Evolutionary conservation across 2,888 invertebrate species (phyloP), one percentile per base, ranked within the genome.

Genomic region (Thecocarcelia acutangulata): DNA sequence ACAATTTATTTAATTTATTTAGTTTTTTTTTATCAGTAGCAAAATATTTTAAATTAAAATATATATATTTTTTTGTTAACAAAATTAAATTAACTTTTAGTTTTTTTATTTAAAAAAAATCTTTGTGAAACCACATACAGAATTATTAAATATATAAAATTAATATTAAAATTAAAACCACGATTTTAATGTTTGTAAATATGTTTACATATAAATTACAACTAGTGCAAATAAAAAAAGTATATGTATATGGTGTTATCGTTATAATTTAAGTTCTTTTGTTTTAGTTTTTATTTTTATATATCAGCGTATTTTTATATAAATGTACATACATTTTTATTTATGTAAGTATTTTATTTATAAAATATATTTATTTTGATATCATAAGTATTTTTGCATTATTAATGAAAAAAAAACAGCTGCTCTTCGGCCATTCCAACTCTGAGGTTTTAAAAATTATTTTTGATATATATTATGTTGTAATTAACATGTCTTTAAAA

Each of bases 111-210:
- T 2, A 13, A 40, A 40, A 2, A 58, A 40, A 58, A 17, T 21
- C 50, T 46, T 72, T 72, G 69, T 75, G 74, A 80, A 74, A 75
- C 74, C 74, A 63, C 15, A 66, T n/a, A n/a, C n/a, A n/a, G n/a
- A n/a, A 44, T 42, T 64, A 48, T 33, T 42, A 42, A 11, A 37
- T 21, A 17, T 21, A n/a, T n/a, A 9, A 56, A n/a, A 56, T 17
- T 4, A 52, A 19, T 44, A 15, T n/a, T 19, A 56, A 61, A 52
- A 33, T 33, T 33, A 33, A 33, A 33, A 1, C 33, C 9, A 5
- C 5, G 33, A 33, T 33, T 33, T 33, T 33, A 33, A 33, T 33
- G 33, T 33, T 5, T 33, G 33, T 5, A 33, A 33, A 33, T 9
- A n/a, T 19, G 5, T 19, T 21, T 63, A 17, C 2, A 17, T 48